Conservation (phyloP, 2,888 invertebrate genomes). For the Cheilosia scutellata region DNA sequence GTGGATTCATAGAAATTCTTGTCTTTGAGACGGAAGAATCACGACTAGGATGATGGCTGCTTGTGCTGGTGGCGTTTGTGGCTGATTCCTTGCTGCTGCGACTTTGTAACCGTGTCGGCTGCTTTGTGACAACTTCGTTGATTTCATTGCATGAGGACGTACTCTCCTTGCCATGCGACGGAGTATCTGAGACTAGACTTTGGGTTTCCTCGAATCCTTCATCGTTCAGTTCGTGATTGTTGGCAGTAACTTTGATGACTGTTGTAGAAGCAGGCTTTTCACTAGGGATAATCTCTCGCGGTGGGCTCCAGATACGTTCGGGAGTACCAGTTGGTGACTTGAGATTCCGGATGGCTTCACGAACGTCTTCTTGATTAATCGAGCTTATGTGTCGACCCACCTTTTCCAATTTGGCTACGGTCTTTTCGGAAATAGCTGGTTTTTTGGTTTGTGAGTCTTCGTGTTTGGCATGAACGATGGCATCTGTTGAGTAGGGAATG, state of each 20-base stretch:
- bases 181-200: conserved; percentile 93
- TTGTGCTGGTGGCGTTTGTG: conserved; percentile 46
- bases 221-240: conserved; percentile 89
- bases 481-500: conserved; percentile 30
- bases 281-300: conserved; percentile 79
- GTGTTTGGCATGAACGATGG: conserved; percentile 84
- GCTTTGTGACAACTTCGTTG: conserved; percentile 82
- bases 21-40: conserved; percentile 59
- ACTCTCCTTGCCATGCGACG: conserved; percentile 89
- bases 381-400: conserved; percentile 88
- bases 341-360: conserved; percentile 88
- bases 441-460: conserved; percentile 83
- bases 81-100: conserved; percentile 78
- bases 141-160: conserved; percentile 91
- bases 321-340: conserved; percentile 87
- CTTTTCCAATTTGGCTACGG: conserved; percentile 82
- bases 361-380: conserved; percentile 89
- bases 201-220: conserved; percentile 97
- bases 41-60: conserved; percentile 60
- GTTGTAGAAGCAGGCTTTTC: conserved; percentile 77
- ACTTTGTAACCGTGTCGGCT: conserved; percentile 79
- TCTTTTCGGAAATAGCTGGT: conserved; percentile 81
- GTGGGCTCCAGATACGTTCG: conserved; percentile 87
- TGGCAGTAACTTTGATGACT: conserved; percentile 77
- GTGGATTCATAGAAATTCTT: conserved; percentile 77